phyloP scores from a whole-genome alignment of 2,797 vertebrate genomes.

The Passerculus sandwichensis region DNA sequence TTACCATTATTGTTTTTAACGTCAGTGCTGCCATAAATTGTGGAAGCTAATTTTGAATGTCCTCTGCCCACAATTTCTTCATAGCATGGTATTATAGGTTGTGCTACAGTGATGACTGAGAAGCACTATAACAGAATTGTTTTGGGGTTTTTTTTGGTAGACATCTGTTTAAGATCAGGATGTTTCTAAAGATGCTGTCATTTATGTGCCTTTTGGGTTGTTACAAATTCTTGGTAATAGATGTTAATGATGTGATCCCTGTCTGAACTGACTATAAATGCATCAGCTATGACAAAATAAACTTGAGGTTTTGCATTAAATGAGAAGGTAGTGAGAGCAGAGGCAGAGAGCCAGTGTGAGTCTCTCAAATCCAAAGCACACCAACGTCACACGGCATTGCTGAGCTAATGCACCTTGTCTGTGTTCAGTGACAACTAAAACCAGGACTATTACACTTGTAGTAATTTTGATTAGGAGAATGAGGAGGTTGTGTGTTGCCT shows the following conservation, averaged over 20 bases:
- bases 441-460: background rate
- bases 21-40: background rate
- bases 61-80: background rate
- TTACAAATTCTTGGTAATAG: background rate
- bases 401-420: background rate
- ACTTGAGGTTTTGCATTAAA: background rate
- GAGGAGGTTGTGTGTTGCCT: background rate
- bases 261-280: background rate
- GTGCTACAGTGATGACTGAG: background rate
- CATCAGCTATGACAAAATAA: background rate
- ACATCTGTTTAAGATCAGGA: background rate
- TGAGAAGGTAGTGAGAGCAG: background rate
- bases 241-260: background rate
- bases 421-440: background rate
- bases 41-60: background rate
- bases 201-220: background rate
- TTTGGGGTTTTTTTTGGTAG: background rate
- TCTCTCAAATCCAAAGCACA: background rate
- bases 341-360: background rate
- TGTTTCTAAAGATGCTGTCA: background rate
- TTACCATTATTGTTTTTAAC: slow-evolving; percentile 8
- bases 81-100: background rate
- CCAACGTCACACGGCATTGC: background rate
- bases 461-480: background rate
- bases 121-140: background rate